Evolutionary conservation across 2,797 vertebrate genomes (phyloP).

Genomic region (Meda fulgida): DNA sequence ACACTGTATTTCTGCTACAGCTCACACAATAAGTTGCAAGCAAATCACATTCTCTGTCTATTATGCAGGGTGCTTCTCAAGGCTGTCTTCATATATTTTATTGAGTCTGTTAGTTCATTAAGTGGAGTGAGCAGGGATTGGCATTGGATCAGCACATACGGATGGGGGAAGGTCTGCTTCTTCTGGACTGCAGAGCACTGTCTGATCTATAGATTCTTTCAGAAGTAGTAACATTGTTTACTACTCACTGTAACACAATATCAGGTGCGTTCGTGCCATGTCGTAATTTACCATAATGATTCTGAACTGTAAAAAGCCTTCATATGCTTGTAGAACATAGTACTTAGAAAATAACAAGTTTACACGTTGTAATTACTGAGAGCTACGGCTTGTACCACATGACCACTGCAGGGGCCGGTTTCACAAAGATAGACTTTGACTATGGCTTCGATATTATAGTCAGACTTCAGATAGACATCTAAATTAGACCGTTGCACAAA

Average conservation of each 20-base stretch:
- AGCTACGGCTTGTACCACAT: too few relatives aligned
- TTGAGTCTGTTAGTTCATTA: slow-evolving; percentile 55
- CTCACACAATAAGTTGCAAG: slow-evolving; percentile 27
- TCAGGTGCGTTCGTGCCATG: neutral
- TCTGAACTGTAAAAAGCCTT: neutral
- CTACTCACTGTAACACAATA: too few relatives aligned
- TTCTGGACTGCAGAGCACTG: neutral
- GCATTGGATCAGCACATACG: slow-evolving; percentile 43
- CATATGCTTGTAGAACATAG: neutral
- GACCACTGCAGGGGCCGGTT: too few relatives aligned
- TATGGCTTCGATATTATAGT: too few relatives aligned
- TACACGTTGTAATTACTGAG: too few relatives aligned
- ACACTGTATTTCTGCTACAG: slow-evolving; percentile 26
- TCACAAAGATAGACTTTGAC: too few relatives aligned
- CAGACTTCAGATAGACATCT: too few relatives aligned
- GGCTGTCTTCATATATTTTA: slow-evolving; percentile 37
- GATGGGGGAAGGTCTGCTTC: slow-evolving; percentile 6
- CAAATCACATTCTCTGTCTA: slow-evolving; percentile 28
- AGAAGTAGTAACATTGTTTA: neutral
- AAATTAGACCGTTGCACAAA: too few relatives aligned
- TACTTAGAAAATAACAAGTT: neutral
- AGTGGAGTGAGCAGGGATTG: slow-evolving; percentile 34
- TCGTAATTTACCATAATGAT: neutral
- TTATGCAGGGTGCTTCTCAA: slow-evolving; percentile 28
- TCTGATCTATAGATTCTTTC: neutral